phyloP scores from a whole-genome alignment of 2,113 vertebrate species.

The Paratilapia polleni region DNA sequence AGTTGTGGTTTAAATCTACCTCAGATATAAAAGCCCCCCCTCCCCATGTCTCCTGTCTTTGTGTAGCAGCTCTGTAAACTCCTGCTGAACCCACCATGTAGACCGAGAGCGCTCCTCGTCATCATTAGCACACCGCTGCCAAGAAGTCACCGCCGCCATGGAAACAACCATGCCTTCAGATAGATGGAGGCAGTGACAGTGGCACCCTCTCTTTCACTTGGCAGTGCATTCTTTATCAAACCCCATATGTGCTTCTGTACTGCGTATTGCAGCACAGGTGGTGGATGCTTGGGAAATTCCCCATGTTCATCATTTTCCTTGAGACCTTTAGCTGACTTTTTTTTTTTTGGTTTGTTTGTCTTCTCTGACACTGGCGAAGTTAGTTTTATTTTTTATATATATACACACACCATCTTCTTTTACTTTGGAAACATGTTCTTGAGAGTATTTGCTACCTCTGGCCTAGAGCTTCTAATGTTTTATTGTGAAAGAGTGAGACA shows the following conservation, averaged over 20 bases:
- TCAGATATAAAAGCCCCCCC: constrained; percentile 11
- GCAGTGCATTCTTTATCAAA: constrained; percentile 37
- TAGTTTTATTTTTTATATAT: neutral
- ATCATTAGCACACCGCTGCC: constrained; percentile 67
- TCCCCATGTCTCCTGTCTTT: neutral
- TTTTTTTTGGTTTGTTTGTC: constrained; percentile 30
- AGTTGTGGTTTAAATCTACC: constrained; percentile 25
- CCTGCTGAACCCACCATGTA: constrained; percentile 70
- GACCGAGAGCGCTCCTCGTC: constrained; percentile 51
- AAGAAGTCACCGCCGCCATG: constrained; percentile 63
- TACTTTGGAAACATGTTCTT: constrained; percentile 15
- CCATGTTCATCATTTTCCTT: neutral
- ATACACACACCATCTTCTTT: neutral
- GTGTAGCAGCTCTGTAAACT: constrained; percentile 68
- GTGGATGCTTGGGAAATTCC: constrained; percentile 30
- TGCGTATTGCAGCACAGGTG: constrained; percentile 15
- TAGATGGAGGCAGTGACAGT: constrained; percentile 44
- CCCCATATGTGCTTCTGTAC: constrained; percentile 28
- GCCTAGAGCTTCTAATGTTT: neutral
- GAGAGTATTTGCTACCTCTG: neutral
- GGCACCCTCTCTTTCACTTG: constrained; percentile 45
- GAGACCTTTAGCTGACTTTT: constrained; percentile 11
- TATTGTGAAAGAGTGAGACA: neutral
- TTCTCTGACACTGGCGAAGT: constrained; percentile 10
- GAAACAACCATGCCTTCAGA: constrained; percentile 63